A percentile compares a stretch with the other conserved stretches of the same genome.
Conservation (phyloP, 2,888 invertebrate species). For the Pristionchus fissidentatus region DNA sequence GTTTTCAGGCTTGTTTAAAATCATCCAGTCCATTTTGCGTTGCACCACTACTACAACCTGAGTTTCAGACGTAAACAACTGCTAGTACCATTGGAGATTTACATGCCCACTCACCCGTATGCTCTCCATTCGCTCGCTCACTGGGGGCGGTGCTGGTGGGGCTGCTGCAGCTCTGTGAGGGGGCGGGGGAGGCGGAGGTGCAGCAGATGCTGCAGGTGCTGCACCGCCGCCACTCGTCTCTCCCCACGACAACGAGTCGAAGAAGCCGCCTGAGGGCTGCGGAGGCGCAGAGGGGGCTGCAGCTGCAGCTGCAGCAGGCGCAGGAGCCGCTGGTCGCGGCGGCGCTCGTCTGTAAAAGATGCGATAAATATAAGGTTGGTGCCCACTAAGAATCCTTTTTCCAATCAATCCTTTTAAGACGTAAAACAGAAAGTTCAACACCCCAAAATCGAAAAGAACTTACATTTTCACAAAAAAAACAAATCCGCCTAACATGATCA, state of each 20-base stretch:
- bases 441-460: too few species aligned
- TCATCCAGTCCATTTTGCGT: too few species aligned
- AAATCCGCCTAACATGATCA: too few species aligned
- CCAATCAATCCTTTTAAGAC: too few species aligned
- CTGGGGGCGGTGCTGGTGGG: neutral
- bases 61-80: too few species aligned
- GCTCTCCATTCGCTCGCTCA: conserved; percentile 21
- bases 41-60: too few species aligned
- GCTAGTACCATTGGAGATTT: too few species aligned
- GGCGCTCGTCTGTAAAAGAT: neutral
- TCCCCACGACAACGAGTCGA: conserved; percentile 42
- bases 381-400: too few species aligned
- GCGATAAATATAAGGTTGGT: too few species aligned
- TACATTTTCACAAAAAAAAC: too few species aligned
- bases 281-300: neutral
- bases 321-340: neutral
- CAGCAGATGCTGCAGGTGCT: neutral
- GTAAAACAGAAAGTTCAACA: too few species aligned
- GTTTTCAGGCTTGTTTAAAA: too few species aligned
- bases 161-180: neutral
- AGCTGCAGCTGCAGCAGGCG: conserved; percentile 8
- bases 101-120: neutral
- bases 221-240: neutral
- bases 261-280: conserved; percentile 43
- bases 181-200: conserved; percentile 44